Conservation (phyloP, 2,888 invertebrate genomes). For the Scaeva pyrastri region DNA sequence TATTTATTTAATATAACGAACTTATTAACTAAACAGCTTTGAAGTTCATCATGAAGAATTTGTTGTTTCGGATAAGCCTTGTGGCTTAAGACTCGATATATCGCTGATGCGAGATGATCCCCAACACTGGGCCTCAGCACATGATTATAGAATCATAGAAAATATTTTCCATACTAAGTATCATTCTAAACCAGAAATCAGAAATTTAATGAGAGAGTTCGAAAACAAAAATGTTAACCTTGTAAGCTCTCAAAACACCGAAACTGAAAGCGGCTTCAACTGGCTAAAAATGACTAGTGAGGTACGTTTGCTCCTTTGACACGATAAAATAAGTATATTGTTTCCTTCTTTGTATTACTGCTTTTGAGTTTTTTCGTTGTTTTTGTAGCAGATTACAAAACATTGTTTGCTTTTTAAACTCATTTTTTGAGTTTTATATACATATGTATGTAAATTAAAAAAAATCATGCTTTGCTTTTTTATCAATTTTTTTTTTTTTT, state of each 20-base stretch:
- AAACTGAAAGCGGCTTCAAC: constrained; percentile 87
- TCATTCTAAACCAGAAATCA: constrained; percentile 87
- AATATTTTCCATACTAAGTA: constrained; percentile 88
- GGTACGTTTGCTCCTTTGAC: too few relatives aligned
- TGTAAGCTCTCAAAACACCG: constrained; percentile 89
- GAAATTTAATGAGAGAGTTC: constrained; percentile 87
- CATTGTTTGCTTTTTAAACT: too few relatives aligned
- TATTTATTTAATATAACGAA: neutral
- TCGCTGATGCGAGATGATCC: constrained; percentile 92
- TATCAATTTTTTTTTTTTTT: too few relatives aligned
- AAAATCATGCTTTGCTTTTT: too few relatives aligned
- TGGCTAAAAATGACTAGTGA: constrained; percentile 90
- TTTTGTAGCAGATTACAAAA: too few relatives aligned
- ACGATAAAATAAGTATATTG: too few relatives aligned
- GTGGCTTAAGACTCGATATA: constrained; percentile 88
- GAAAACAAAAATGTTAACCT: constrained; percentile 88
- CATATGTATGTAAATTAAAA: too few relatives aligned
- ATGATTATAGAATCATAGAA: constrained; percentile 89
- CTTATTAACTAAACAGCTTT: constrained; percentile 69
- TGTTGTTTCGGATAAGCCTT: constrained; percentile 83
- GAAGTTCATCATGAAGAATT: constrained; percentile 81
- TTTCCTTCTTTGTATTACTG: too few relatives aligned
- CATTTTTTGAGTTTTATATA: too few relatives aligned
- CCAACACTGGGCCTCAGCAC: constrained; percentile 92
- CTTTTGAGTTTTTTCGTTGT: too few relatives aligned